Conservation (phyloP, 2,797 vertebrate species). For the Lemur catta region DNA sequence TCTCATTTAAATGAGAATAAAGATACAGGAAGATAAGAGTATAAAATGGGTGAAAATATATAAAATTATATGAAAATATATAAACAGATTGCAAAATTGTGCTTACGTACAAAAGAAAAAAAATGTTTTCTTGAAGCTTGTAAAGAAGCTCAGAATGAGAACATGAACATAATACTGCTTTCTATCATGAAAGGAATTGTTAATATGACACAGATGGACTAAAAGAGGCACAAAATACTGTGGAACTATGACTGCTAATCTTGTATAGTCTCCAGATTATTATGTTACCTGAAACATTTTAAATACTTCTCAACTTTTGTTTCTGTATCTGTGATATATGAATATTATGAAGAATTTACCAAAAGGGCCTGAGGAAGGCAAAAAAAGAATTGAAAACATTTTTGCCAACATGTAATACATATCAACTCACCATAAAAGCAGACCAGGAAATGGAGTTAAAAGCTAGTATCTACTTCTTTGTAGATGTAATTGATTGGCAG, state of each 20-base stretch:
- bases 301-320: background rate
- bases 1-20: conserved; percentile 22
- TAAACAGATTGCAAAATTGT: background rate
- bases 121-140: background rate
- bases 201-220: background rate
- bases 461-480: background rate
- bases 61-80: background rate
- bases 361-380: background rate
- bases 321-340: background rate
- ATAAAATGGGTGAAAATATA: background rate
- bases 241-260: background rate
- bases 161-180: background rate
- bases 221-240: background rate
- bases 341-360: background rate
- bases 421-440: background rate
- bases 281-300: background rate
- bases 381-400: background rate
- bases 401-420: background rate
- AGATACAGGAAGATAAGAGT: background rate
- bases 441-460: conserved; percentile 4
- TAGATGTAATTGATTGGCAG: background rate
- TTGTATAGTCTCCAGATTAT: background rate
- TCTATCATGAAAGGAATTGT: background rate
- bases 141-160: background rate
- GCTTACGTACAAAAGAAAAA: background rate